A percentile compares a stretch with the other conserved stretches of the same genome.
phyloP scores from a whole-genome alignment of 2,797 vertebrate species.

The Neomorphus geoffroyi region DNA sequence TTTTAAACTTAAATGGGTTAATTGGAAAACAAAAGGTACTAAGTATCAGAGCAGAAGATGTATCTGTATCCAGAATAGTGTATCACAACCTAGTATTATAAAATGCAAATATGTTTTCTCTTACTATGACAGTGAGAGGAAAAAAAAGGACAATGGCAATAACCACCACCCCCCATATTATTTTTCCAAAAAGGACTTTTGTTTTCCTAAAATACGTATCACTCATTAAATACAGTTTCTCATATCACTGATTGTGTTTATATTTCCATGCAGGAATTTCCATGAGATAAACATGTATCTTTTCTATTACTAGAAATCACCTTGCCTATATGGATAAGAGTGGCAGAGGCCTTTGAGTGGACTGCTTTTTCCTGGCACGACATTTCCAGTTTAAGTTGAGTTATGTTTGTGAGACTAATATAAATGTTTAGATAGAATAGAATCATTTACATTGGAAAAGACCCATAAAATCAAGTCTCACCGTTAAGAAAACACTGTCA shows the following conservation, averaged over 20 bases:
- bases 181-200: background rate
- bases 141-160: background rate
- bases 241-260: background rate
- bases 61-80: background rate
- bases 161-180: background rate
- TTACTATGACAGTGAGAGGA: background rate
- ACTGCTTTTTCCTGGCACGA: background rate
- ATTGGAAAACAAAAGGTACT: background rate
- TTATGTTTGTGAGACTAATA: background rate
- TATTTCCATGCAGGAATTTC: background rate
- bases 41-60: background rate
- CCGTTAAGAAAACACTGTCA: background rate
- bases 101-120: background rate
- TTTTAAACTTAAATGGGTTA: background rate
- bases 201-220: background rate
- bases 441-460: background rate
- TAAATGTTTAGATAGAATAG: background rate
- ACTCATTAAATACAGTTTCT: background rate
- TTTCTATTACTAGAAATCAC: background rate
- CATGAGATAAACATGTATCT: background rate
- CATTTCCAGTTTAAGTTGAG: background rate
- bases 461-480: background rate
- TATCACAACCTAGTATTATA: background rate
- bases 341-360: background rate
- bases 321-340: background rate